Evolutionary conservation across 64 coral and sea anemone genomes (phyloP).

Genomic region (Montipora sp.): DNA sequence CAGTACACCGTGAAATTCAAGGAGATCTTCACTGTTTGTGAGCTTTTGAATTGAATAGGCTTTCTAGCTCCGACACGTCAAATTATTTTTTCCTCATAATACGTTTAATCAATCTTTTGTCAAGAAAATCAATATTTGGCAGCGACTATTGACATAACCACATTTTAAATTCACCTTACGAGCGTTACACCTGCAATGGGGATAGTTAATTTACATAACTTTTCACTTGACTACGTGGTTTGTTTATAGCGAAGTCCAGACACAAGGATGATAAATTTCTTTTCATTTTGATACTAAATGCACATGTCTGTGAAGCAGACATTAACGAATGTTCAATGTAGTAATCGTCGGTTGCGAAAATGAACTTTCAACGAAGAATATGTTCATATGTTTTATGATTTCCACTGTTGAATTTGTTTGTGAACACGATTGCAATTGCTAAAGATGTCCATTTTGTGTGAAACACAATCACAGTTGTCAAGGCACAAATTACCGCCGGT

Average conservation of each 20-base stretch:
- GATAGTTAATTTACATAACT: conserved; percentile 26
- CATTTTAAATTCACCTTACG: neutral
- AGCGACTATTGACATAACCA: conserved; percentile 9
- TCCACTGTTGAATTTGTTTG: neutral
- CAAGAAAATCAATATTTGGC: neutral
- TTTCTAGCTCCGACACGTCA: neutral
- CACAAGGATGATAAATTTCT: too few relatives aligned
- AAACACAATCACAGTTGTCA: neutral
- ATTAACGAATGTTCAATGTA: too few relatives aligned
- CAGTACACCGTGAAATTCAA: neutral
- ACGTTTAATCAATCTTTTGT: neutral
- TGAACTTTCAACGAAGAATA: neutral
- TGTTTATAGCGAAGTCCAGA: conserved; percentile 23
- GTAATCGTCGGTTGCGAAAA: neutral
- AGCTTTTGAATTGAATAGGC: neutral
- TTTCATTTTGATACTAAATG: too few relatives aligned
- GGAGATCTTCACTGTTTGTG: neutral
- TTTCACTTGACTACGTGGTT: conserved; percentile 47
- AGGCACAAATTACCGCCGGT: conserved; percentile 67
- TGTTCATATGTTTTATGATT: neutral
- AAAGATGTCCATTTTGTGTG: conserved; percentile 17
- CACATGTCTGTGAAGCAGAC: too few relatives aligned
- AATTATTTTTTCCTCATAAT: neutral
- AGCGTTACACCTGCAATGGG: conserved; percentile 28
- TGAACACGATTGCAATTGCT: neutral